Percentiles rank a stretch among this genome's conserved stretches.
Evolutionary conservation across 2,888 invertebrate species (phyloP).

Genomic region (Phytoseiulus persimilis): DNA sequence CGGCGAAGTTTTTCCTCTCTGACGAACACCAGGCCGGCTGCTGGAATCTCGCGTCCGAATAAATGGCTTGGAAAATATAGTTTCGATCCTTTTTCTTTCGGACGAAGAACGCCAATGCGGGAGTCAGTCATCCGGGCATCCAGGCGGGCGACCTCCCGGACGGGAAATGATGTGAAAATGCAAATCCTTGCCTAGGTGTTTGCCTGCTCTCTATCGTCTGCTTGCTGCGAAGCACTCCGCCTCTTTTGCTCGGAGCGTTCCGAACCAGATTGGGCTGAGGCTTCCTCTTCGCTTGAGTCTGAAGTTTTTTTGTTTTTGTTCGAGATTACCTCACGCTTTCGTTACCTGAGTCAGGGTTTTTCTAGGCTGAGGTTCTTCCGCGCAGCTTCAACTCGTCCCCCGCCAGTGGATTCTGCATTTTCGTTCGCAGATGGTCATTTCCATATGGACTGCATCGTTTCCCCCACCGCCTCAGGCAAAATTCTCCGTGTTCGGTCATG

Average conservation of each 20-base stretch:
- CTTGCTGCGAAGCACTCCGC: background rate
- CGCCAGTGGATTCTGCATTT: too few relatives aligned
- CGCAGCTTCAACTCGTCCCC: too few relatives aligned
- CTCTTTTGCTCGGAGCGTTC: background rate
- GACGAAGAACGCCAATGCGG: background rate
- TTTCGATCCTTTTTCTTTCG: background rate
- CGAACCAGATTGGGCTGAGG: background rate
- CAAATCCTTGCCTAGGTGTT: background rate
- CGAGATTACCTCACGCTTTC: background rate
- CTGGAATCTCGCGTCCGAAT: background rate
- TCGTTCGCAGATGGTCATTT: too few relatives aligned
- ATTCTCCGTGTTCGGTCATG: background rate
- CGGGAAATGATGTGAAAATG: conserved; percentile 5
- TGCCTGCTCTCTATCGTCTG: background rate
- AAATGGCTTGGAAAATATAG: background rate
- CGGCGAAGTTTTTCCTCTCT: background rate
- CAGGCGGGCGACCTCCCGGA: background rate
- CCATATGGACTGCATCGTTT: too few relatives aligned
- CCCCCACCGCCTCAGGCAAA: too few relatives aligned
- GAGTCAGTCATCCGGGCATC: background rate
- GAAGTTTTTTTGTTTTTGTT: background rate
- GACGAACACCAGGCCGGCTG: background rate
- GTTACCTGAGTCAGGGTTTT: too few relatives aligned
- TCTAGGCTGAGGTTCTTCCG: too few relatives aligned
- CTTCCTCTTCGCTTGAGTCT: background rate